These are phyloP conservation scores for Leptestheria dahalacensis DNA, from an alignment of 1,140 invertebrate genomes.

Conservation along the genomic window DNA sequence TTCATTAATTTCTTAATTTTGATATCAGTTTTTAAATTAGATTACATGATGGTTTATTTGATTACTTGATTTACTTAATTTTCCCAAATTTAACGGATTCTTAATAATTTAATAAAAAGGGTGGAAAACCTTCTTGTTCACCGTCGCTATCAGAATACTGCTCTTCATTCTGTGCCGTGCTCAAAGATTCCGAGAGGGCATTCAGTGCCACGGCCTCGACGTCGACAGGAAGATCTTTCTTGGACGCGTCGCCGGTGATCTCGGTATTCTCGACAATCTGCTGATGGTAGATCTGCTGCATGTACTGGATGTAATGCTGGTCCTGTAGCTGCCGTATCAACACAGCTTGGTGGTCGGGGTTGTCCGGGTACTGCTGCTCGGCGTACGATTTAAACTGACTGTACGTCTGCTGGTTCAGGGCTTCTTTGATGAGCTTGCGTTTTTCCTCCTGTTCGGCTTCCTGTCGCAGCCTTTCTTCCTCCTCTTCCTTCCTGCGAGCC, in stretches of 20 bases:
- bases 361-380: slow-evolving; percentile 86
- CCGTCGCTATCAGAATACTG: slow-evolving; percentile 1
- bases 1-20: too few species aligned
- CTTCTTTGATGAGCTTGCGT: slow-evolving; percentile 72
- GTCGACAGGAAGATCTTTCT: neutral
- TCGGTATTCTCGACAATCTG: slow-evolving; percentile 29
- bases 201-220: slow-evolving; percentile 13
- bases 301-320: slow-evolving; percentile 95
- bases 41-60: too few species aligned
- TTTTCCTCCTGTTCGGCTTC: slow-evolving; percentile 12
- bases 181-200: neutral
- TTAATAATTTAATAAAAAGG: neutral
- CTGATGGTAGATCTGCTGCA: slow-evolving; percentile 64
- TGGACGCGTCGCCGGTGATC: neutral
- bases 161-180: neutral
- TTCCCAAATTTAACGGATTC: too few species aligned
- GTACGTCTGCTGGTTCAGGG: slow-evolving; percentile 90
- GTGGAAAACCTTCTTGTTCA: slow-evolving; percentile 5
- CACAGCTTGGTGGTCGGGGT: slow-evolving; percentile 79
- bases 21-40: too few species aligned
- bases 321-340: slow-evolving; percentile 86
- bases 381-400: slow-evolving; percentile 87
- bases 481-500: slow-evolving; percentile 35
- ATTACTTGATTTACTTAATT: too few species aligned
- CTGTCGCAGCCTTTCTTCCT: slow-evolving; percentile 30